These are phyloP conservation scores for Ornithorhynchus anatinus DNA, from an alignment of 2,113 vertebrate genomes.

Conservation along the genomic window DNA sequence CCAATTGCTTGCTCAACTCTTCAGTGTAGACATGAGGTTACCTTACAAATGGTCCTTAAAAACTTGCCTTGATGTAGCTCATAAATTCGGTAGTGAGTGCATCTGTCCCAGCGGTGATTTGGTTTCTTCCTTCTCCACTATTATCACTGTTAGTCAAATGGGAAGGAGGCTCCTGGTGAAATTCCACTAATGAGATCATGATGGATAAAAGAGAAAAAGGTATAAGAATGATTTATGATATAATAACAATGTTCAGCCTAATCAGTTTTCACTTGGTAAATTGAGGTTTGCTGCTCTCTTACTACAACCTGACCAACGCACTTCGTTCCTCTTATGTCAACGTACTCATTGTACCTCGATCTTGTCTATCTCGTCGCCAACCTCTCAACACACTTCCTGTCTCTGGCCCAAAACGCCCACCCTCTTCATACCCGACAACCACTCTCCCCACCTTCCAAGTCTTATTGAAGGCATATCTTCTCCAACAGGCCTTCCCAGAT, in stretches of 20 bases:
- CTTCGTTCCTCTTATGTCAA: not conserved
- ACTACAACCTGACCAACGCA: not conserved
- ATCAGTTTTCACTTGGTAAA: no score
- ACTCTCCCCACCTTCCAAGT: no score
- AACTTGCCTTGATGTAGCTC: slow-evolving; percentile 86
- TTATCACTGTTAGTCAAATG: slow-evolving; percentile 65
- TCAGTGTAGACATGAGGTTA: rapidly evolving
- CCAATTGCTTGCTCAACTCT: not conserved
- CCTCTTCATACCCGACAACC: no score
- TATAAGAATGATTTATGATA: not conserved
- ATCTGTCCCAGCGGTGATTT: slow-evolving; percentile 69
- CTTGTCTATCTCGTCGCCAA: not conserved
- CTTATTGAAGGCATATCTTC: no score
- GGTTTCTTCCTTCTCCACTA: slow-evolving; percentile 72
- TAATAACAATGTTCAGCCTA: not conserved
- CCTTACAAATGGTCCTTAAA: not conserved
- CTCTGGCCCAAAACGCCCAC: no score
- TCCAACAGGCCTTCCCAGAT: no score
- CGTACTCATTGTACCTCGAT: no score
- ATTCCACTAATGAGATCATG: slow-evolving; percentile 62
- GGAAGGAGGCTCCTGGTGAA: slow-evolving; percentile 45
- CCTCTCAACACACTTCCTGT: not conserved
- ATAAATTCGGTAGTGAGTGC: slow-evolving; percentile 77
- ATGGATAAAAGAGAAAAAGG: not conserved
- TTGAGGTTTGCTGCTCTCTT: no score